phyloP scores from a whole-genome alignment of 1,140 invertebrate genomes.

The Lerema accius region DNA sequence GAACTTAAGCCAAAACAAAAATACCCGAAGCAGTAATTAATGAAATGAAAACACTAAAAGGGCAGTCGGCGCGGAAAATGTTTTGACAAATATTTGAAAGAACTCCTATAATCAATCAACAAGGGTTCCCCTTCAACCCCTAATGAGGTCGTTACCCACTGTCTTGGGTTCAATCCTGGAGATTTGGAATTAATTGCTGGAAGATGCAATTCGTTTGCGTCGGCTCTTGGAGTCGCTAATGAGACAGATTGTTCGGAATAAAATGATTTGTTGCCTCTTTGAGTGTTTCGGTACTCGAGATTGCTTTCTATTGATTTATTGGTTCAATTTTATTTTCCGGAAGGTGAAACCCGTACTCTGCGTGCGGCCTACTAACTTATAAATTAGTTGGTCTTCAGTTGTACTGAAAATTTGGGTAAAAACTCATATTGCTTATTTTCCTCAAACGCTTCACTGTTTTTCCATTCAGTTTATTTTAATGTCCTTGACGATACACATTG shows the following conservation, averaged over 20 bases:
- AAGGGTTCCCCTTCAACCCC: slow-evolving; percentile 37
- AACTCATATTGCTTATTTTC: too few species aligned
- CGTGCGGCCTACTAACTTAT: background rate
- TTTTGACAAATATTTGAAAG: slow-evolving; percentile 67
- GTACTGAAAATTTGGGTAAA: too few species aligned
- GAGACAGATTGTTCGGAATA: slow-evolving; percentile 37
- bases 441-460: too few species aligned
- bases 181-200: slow-evolving; percentile 62
- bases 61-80: slow-evolving; percentile 49
- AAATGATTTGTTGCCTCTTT: slow-evolving; percentile 37
- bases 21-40: slow-evolving; percentile 26
- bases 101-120: slow-evolving; percentile 60
- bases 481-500: too few species aligned
- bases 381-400: too few species aligned
- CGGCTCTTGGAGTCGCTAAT: slow-evolving; percentile 32
- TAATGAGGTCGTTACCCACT: slow-evolving; percentile 55
- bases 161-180: slow-evolving; percentile 46
- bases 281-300: slow-evolving; percentile 21
- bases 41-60: slow-evolving; percentile 42
- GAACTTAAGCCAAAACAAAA: slow-evolving; percentile 32
- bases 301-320: slow-evolving; percentile 33
- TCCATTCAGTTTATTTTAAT: too few species aligned
- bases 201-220: slow-evolving; percentile 54
- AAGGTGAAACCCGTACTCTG: background rate
- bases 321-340: slow-evolving; percentile 14